phyloP scores from a whole-genome alignment of 2,113 vertebrate species.

The Cnemophilus loriae region DNA sequence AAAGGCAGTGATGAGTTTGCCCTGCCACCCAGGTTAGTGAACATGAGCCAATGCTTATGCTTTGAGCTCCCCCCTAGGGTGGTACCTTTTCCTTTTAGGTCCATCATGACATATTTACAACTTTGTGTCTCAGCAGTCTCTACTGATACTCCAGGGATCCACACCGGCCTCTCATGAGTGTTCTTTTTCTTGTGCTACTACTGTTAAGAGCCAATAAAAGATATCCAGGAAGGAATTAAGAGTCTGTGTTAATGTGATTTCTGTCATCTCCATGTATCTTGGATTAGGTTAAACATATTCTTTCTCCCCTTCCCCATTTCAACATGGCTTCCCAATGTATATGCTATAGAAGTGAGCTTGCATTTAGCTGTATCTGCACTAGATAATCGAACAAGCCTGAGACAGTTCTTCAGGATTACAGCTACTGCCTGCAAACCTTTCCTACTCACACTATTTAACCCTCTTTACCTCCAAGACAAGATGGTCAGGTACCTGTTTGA shows the following conservation, averaged over 20 bases:
- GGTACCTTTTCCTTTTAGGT: neutral
- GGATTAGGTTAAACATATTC: neutral
- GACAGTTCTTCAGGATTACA: neutral
- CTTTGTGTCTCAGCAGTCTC: neutral
- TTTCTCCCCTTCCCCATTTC: neutral
- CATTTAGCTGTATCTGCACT: neutral
- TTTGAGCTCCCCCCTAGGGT: neutral
- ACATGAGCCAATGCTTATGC: neutral
- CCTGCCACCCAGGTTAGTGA: neutral
- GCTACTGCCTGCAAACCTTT: neutral
- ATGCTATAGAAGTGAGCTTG: neutral
- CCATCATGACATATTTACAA: neutral
- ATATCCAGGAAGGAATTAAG: slow-evolving; percentile 14
- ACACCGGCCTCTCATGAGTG: neutral
- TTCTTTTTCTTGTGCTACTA: neutral
- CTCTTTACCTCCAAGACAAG: neutral
- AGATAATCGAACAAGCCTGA: neutral
- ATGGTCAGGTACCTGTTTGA: neutral
- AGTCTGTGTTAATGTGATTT: neutral
- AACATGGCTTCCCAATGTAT: neutral
- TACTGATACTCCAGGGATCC: neutral
- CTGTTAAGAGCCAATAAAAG: neutral
- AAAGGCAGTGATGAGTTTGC: neutral
- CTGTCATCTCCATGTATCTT: slow-evolving; percentile 1
- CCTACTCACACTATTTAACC: neutral